Conservation (phyloP, 2,797 vertebrate genomes). For the Falco biarmicus region DNA sequence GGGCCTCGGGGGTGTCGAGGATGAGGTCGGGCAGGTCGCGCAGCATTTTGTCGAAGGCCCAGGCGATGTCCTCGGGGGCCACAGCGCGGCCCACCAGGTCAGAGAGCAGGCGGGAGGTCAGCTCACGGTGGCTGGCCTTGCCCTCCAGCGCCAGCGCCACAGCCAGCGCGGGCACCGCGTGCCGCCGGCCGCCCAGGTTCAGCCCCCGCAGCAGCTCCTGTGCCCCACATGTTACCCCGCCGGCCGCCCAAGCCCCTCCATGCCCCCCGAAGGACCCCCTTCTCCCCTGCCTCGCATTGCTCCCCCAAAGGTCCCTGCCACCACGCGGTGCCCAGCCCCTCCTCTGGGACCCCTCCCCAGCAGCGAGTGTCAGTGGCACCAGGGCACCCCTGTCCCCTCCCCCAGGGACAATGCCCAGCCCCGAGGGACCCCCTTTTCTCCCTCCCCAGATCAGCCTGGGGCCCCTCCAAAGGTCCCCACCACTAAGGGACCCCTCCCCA, state of each 20-base stretch:
- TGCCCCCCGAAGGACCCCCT: too few species aligned
- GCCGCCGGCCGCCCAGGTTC: slow-evolving; percentile 83
- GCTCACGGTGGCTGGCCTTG: slow-evolving; percentile 89
- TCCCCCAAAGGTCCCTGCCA: not conserved
- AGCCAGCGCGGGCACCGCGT: slow-evolving; percentile 84
- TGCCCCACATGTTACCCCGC: not conserved
- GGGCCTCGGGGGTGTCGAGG: slow-evolving; percentile 88
- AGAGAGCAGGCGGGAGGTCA: slow-evolving; percentile 87
- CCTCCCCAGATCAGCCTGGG: too few species aligned
- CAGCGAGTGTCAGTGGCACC: not conserved
- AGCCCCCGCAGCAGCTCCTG: slow-evolving; percentile 86
- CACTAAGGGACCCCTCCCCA: not conserved
- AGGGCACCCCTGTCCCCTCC: too few species aligned
- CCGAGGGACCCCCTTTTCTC: not conserved
- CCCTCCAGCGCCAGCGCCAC: slow-evolving; percentile 87
- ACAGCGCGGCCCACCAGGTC: slow-evolving; percentile 84
- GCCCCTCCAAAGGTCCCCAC: too few species aligned
- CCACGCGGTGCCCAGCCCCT: not conserved
- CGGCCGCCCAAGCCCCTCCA: too few species aligned
- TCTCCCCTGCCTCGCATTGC: not conserved
- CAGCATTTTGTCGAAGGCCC: slow-evolving; percentile 86
- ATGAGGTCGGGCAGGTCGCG: slow-evolving; percentile 88
- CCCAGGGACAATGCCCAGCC: not conserved
- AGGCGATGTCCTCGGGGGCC: slow-evolving; percentile 80
- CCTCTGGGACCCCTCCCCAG: too few species aligned